phyloP scores from a whole-genome alignment of 2,797 vertebrate genomes.

The Lagodon rhomboides region DNA sequence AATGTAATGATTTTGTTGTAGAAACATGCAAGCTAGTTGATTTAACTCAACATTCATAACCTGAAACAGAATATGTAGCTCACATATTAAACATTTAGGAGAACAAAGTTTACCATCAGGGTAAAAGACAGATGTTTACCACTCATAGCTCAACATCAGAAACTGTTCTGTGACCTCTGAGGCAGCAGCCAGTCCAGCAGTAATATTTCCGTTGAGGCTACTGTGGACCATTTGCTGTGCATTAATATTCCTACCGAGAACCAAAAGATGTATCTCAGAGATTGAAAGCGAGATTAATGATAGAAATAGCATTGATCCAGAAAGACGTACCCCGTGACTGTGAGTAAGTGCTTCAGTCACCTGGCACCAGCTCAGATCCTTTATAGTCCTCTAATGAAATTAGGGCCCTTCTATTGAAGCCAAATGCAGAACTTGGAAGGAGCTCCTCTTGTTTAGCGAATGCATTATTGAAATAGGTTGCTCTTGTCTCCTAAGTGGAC shows the following conservation, averaged over 20 bases:
- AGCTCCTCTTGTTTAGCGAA: conserved; percentile 58
- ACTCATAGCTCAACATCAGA: neutral
- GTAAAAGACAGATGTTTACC: neutral
- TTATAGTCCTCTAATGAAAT: conserved; percentile 71
- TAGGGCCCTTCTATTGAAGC: conserved; percentile 52
- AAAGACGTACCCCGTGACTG: conserved; percentile 42
- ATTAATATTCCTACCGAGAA: conserved; percentile 47
- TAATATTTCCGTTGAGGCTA: neutral
- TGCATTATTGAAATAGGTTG: conserved; percentile 76
- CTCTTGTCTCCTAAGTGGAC: conserved; percentile 65
- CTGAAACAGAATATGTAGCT: neutral
- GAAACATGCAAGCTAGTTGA: neutral
- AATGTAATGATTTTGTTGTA: conserved; percentile 18
- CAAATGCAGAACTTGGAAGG: conserved; percentile 70
- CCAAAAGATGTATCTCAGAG: conserved; percentile 33
- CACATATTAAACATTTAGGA: neutral
- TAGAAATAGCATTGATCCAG: conserved; percentile 50
- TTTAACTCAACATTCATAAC: neutral
- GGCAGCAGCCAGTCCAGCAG: neutral
- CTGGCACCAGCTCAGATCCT: conserved; percentile 60
- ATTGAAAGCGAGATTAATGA: conserved; percentile 50
- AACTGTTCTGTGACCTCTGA: neutral
- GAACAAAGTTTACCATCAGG: neutral
- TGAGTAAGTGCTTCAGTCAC: conserved; percentile 62
- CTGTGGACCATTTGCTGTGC: conserved; percentile 7